A percentile compares a stretch with the other conserved stretches of the same genome.
These are phyloP conservation scores for Drosophila athabasca DNA, from an alignment of 1,140 invertebrate genomes.

Conservation along the genomic window DNA sequence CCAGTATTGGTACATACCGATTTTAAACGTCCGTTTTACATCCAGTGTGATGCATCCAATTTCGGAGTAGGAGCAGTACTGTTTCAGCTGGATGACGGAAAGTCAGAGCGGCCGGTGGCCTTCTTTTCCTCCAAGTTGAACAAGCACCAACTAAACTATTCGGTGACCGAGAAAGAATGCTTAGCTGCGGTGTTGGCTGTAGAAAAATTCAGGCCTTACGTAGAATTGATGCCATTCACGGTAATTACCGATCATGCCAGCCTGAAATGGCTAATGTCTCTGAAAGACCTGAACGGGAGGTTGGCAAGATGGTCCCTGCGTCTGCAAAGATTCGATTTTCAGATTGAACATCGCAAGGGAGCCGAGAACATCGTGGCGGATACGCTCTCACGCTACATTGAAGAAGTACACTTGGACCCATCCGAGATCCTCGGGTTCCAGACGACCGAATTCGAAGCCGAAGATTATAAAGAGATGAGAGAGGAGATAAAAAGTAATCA, in stretches of 20 bases:
- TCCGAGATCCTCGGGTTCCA: too few relatives aligned
- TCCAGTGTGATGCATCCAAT: too few relatives aligned
- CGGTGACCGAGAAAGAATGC: constrained; percentile 21
- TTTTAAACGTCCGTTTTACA: too few relatives aligned
- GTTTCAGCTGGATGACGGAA: background rate
- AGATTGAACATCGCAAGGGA: background rate
- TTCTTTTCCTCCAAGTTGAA: constrained; percentile 15
- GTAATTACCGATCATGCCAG: constrained; percentile 1
- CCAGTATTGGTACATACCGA: background rate
- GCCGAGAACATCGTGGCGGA: too few relatives aligned
- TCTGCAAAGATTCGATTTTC: background rate
- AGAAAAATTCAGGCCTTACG: background rate
- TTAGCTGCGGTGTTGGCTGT: background rate
- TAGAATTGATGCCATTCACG: constrained; percentile 2
- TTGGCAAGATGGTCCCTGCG: background rate
- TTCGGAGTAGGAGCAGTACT: too few relatives aligned
- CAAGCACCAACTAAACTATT: background rate
- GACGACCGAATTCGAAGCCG: too few relatives aligned
- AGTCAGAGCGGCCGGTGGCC: too few relatives aligned
- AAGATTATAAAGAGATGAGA: too few relatives aligned
- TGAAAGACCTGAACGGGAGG: background rate
- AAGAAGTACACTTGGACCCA: too few relatives aligned
- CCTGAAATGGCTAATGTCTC: background rate
- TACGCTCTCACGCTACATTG: too few relatives aligned
- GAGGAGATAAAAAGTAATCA: too few relatives aligned